These are phyloP conservation scores for Myocastor coypus DNA, from an alignment of 2,113 vertebrate species.

Conservation along the genomic window DNA sequence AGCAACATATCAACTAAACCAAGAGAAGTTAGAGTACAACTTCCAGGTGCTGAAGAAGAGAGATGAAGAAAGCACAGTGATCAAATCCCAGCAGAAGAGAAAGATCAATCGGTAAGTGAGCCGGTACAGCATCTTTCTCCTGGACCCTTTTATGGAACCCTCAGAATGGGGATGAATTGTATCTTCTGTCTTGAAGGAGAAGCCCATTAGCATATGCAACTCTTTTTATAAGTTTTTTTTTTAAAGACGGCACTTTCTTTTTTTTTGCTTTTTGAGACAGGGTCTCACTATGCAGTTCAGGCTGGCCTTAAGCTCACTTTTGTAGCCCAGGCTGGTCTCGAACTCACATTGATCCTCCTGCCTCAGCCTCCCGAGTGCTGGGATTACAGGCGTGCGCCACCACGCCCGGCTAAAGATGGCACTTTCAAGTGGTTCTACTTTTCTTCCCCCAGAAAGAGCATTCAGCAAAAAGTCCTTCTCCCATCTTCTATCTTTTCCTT, in stretches of 20 bases:
- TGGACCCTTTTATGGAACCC: not conserved
- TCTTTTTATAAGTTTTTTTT: not conserved
- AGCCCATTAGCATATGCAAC: not conserved
- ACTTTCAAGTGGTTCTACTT: not conserved
- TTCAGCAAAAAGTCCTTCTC: not conserved
- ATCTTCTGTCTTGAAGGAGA: not conserved
- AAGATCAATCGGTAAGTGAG: slow-evolving; percentile 87
- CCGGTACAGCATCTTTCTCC: fast-evolving
- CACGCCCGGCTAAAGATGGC: no score
- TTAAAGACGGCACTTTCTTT: not conserved
- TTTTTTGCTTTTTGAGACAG: no score
- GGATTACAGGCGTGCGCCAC: no score
- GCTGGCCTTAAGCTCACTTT: no score
- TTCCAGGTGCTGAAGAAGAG: slow-evolving; percentile 89
- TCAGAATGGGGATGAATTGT: not conserved
- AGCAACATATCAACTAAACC: slow-evolving; percentile 86
- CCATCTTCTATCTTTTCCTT: not conserved
- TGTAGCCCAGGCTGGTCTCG: no score
- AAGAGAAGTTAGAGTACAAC: slow-evolving; percentile 91
- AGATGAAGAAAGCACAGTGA: slow-evolving; percentile 81
- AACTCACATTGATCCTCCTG: no score
- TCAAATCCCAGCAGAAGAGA: slow-evolving; percentile 86
- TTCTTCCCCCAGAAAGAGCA: not conserved
- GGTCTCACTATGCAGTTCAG: no score
- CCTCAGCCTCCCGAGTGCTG: no score